Evolutionary conservation across 2,888 invertebrate genomes (phyloP), one percentile per base, ranked within the genome.

Genomic region (Pterostichus madidus): DNA sequence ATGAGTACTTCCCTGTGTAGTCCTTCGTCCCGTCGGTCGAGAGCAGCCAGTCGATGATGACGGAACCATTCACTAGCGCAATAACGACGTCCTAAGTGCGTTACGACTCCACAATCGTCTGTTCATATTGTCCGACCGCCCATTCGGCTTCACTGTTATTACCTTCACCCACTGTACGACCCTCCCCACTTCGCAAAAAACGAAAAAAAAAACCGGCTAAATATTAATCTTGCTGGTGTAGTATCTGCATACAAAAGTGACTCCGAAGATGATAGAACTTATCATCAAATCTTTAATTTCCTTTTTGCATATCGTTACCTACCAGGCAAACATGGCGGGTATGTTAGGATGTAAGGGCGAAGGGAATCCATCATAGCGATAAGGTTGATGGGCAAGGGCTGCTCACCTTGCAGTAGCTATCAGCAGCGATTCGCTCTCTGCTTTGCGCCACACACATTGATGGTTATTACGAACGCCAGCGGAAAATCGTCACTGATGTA

Each of bases 281-380:
- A 89, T 89, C 89, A 88, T 84, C 83, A 84, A 86, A 89, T 89
- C 89, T 89, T 89, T 89, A 89, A 89, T 89, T 89, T 89, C 89
- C 89, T 89, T 88, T 88, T 88, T 88, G 89, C 89, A 88, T 89
- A 89, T 89, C 89, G 89, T 88, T 88, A 87, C 87, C 80, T 89
- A 89, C n/a, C 76, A 68, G 31, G n/a, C 75, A 24, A 24, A 24
- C 24, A 44, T 76, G 75, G 73, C 10, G 49, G 39, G 39, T 39
- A 39, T 39, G 39, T 39, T 39, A 39, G 39, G 39, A 39, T 17
- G 68, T 39, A 61, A 24, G 46, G 88, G 87, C 88, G 87, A 87
- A 87, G 87, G 87, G 88, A 88, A 89, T 89, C 89, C 89, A 89
- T 89, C 89, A 89, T 87, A 85, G 86, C 87, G 89, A 89, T 89